Percentiles rank a stretch among this genome's conserved stretches.
Evolutionary conservation across 2,888 invertebrate genomes (phyloP).

Genomic region (Calliphora vomitoria): DNA sequence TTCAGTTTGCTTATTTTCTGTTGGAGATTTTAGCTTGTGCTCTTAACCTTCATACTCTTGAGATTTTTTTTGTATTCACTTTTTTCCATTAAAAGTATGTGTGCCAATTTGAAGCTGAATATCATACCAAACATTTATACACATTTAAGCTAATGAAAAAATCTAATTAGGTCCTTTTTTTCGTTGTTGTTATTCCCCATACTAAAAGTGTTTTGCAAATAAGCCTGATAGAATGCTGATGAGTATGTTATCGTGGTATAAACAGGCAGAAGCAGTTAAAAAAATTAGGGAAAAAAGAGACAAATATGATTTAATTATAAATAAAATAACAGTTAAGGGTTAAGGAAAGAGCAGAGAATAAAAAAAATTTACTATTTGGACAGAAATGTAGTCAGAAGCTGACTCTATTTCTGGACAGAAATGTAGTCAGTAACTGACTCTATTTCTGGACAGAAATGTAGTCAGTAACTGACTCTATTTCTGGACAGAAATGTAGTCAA

Average conservation of each 20-base stretch:
- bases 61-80: not conserved
- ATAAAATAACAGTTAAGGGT: not conserved
- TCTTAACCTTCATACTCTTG: slow-evolving; percentile 19
- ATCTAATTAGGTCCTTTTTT: slow-evolving; percentile 55
- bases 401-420: too few species aligned
- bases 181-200: not conserved
- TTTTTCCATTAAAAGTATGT: not conserved
- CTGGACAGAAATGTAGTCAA: too few species aligned
- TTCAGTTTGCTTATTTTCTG: not conserved
- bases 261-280: not conserved
- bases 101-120: slow-evolving; percentile 9
- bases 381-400: too few species aligned
- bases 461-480: too few species aligned
- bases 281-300: not conserved
- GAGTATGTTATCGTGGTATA: not conserved
- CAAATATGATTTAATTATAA: slow-evolving; percentile 10
- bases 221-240: not conserved
- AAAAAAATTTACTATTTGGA: too few species aligned
- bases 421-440: too few species aligned
- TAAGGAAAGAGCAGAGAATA: not conserved
- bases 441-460: too few species aligned
- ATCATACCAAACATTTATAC: slow-evolving; percentile 5
- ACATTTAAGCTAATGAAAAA: slow-evolving; percentile 57
- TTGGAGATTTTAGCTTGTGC: not conserved
- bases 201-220: slow-evolving; percentile 56